Base-by-base conservation (phyloP, 2,113 vertebrate genomes). In the Tylochromis polylepis region DNA sequence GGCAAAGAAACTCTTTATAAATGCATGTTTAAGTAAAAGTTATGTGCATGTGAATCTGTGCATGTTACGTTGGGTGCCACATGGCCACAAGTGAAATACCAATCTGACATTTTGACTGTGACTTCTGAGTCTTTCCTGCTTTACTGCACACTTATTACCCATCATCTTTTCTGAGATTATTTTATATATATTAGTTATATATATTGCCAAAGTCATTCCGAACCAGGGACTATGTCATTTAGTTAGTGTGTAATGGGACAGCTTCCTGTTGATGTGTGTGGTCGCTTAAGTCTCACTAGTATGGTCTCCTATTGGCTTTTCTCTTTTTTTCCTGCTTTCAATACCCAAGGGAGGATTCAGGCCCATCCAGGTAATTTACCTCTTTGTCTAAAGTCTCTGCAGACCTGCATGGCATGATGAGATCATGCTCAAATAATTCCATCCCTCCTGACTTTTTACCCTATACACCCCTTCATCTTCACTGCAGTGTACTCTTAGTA, bases 281-380 rank as follows among this genome's bases (percentile, higher is more conserved):
- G 57, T 43, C 43, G 49, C 91, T 89, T 88, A 90, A 94, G 92
- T 90, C 83, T 93, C 89, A 93, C 92, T 89, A 93, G 92, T 97
- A 95, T 96, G 95, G 96, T 97, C 94, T 98, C 96, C 97, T 97
- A 98, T 97, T 97, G 97, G 97, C 97, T 98, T 98, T 97, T 98
- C 95, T 98, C 97, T 98, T 95, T 38, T 38, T 99, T 97, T 98
- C 96, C 97, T 97, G 97, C 97, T 98, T 97, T 93, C 98, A 96
- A 96, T 95, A 95, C 96, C 97, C 97, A 98, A 99, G 98, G 98
- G 98, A 99, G 98, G 98, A 99, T 99, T 99, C 98, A 98, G 98
- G 97, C 98, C 98, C 82, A 96, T 97, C 90, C 96, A 96, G 96
- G 96, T 97, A 97, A 83, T 81, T 87, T 82, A 78, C 70, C 81